Conservation (phyloP, 1,140 invertebrate species). For the Akabosia matsudoensis region DNA sequence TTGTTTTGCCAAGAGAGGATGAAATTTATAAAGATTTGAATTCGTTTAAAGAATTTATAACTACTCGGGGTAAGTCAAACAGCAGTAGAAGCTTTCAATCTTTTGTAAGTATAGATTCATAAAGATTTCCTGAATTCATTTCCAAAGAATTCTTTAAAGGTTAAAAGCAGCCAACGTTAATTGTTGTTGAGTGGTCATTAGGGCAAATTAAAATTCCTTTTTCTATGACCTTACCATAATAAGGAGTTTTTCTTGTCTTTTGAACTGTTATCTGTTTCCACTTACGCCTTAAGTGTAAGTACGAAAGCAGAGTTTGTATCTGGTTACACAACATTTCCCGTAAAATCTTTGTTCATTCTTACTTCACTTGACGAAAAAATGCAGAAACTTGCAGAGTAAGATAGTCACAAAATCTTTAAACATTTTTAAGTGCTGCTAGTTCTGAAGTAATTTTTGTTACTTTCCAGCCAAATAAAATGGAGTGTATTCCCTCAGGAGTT, state of each 20-base stretch:
- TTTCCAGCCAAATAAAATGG: background rate
- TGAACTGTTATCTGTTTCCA: constrained; percentile 4
- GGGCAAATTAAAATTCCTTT: constrained; percentile 5
- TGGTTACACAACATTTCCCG: too few relatives aligned
- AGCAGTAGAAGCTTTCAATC: background rate
- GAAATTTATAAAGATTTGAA: background rate
- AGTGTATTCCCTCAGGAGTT: constrained; percentile 6
- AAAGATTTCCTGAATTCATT: too few relatives aligned
- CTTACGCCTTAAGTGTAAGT: background rate
- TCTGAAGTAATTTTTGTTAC: background rate
- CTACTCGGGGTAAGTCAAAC: background rate
- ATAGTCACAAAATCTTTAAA: background rate
- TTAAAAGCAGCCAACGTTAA: constrained; percentile 14
- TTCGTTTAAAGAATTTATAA: background rate
- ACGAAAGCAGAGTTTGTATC: too few relatives aligned
- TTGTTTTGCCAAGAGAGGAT: background rate
- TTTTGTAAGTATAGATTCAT: background rate
- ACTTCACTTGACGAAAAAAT: too few relatives aligned
- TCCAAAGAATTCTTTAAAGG: background rate
- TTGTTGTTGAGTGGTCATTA: constrained; percentile 16
- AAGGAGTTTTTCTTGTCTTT: background rate
- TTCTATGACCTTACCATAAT: constrained; percentile 4
- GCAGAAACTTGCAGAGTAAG: background rate
- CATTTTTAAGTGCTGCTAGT: constrained; percentile 5
- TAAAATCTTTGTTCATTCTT: too few relatives aligned